Percentiles rank a stretch among this genome's conserved stretches.
Evolutionary conservation across 2,797 vertebrate genomes (phyloP).

Genomic region (Peromyscus aztecus): DNA sequence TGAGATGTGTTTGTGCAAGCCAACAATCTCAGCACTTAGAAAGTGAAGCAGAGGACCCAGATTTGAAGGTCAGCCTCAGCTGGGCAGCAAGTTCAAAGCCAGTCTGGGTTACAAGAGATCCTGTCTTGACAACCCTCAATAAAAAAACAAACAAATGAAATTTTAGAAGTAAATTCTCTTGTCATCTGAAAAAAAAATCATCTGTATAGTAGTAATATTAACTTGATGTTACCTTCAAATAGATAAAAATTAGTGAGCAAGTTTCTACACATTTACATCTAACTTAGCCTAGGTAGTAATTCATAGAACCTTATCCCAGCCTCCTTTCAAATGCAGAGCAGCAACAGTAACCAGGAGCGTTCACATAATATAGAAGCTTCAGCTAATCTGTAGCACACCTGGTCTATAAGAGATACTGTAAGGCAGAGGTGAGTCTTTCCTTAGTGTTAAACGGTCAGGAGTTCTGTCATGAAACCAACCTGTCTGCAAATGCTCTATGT

Average conservation of each 20-base stretch:
- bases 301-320: not conserved
- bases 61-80: not conserved
- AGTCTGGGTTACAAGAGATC: not conserved
- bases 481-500: not conserved
- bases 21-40: not conserved
- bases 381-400: not conserved
- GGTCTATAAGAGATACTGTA: not conserved
- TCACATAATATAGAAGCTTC: not conserved
- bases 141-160: not conserved
- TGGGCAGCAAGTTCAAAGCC: not conserved
- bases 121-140: not conserved
- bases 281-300: not conserved
- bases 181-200: constrained; percentile 28
- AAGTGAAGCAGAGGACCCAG: not conserved
- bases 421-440: not conserved
- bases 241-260: not conserved
- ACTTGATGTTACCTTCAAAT: not conserved
- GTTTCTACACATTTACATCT: constrained; percentile 1
- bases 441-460: not conserved
- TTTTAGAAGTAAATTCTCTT: constrained; percentile 51
- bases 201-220: not conserved
- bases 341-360: not conserved
- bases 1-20: not conserved
- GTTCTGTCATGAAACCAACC: fast-evolving
- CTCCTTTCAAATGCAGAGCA: not conserved